Evolutionary conservation across 2,797 vertebrate species (phyloP).

Genomic region (Phataginus tricuspis): DNA sequence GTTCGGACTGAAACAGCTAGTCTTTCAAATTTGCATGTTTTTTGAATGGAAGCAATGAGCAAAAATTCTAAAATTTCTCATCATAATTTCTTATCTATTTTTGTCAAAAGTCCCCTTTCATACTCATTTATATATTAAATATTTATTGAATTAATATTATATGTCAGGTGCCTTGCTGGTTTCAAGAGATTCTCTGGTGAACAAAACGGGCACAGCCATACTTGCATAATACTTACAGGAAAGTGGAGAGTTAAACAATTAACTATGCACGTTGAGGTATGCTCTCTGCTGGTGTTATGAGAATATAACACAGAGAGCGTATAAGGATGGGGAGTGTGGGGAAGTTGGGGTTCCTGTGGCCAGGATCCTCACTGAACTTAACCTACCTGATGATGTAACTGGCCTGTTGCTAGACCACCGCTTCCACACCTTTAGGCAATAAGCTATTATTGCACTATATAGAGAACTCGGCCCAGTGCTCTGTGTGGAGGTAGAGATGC

Average conservation of each 20-base stretch:
- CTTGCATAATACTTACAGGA: not conserved
- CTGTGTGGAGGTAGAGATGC: too few species aligned
- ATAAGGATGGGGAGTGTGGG: not conserved
- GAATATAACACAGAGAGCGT: not conserved
- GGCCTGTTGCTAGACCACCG: too few species aligned
- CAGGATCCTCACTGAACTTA: too few species aligned
- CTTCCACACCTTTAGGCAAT: too few species aligned
- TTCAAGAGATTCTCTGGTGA: not conserved
- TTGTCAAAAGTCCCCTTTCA: not conserved
- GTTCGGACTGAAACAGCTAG: not conserved
- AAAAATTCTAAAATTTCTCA: conserved; percentile 1
- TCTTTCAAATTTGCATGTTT: not conserved
- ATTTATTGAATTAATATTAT: not conserved
- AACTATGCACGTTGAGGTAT: not conserved
- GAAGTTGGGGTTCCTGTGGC: too few species aligned
- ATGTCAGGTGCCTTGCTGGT: not conserved
- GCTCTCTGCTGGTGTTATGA: not conserved
- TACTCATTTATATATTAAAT: not conserved
- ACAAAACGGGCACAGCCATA: not conserved
- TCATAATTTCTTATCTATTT: conserved; percentile 6
- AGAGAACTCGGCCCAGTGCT: too few species aligned
- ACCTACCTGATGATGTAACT: too few species aligned
- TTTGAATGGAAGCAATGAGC: conserved; percentile 10
- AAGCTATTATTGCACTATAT: too few species aligned
- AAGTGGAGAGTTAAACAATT: not conserved